Conservation (phyloP, 2,888 invertebrate species). For the Drepana falcataria region DNA sequence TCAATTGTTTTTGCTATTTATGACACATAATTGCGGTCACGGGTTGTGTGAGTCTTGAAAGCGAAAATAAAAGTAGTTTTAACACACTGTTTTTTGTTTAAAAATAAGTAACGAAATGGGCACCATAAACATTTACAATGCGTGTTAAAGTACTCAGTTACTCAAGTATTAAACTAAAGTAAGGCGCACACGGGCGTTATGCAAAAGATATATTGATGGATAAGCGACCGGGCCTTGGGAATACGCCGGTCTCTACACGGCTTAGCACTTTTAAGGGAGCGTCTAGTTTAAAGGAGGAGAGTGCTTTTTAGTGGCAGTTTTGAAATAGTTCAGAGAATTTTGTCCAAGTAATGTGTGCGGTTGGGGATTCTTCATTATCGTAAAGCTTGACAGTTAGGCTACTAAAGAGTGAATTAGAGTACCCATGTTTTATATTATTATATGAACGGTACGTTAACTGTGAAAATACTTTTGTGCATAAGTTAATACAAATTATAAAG, state of each 20-base stretch:
- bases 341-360: constrained; percentile 6
- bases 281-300: constrained; percentile 50
- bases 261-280: constrained; percentile 74
- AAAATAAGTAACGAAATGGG: background rate
- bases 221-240: constrained; percentile 66
- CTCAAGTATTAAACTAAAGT: constrained; percentile 29
- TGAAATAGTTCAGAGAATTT: constrained; percentile 15
- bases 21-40: background rate
- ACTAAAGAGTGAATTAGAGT: too few species aligned
- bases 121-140: constrained; percentile 7
- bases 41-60: background rate
- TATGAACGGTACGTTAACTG: too few species aligned
- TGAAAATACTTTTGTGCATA: too few species aligned
- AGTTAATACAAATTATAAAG: too few species aligned
- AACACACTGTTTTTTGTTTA: background rate
- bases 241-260: constrained; percentile 70
- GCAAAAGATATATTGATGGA: constrained; percentile 78
- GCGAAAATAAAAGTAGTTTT: background rate
- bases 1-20: too few species aligned
- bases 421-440: too few species aligned
- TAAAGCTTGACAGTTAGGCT: background rate
- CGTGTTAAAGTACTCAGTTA: constrained; percentile 8
- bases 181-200: constrained; percentile 33
- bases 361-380: background rate
- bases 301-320: constrained; percentile 36